These are phyloP conservation scores for Entomyzon cyanotis DNA, from an alignment of 2,113 vertebrate genomes.

Conservation along the genomic window DNA sequence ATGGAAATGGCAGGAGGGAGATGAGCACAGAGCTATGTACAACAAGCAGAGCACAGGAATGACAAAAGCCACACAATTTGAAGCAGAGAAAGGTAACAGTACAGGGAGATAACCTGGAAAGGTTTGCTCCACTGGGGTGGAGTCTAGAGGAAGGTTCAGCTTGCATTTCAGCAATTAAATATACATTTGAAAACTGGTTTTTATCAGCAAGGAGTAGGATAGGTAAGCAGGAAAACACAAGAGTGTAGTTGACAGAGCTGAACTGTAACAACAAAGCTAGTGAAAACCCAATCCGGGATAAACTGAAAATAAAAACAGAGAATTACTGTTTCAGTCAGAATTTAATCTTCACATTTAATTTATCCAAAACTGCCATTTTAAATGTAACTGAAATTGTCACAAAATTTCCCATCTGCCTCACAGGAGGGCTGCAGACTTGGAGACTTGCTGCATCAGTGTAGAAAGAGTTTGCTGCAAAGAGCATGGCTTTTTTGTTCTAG, in stretches of 20 bases:
- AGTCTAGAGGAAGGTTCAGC: background rate
- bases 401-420: slow-evolving; percentile 39
- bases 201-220: background rate
- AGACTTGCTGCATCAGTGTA: background rate
- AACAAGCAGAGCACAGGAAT: background rate
- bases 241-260: background rate
- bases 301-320: slow-evolving; percentile 23
- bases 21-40: background rate
- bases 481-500: background rate
- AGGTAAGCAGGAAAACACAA: background rate
- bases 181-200: background rate
- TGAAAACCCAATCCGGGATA: background rate
- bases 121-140: background rate
- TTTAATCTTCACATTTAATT: background rate
- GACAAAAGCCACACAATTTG: background rate
- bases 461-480: background rate
- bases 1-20: background rate
- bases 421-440: background rate
- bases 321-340: background rate
- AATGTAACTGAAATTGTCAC: slow-evolving; percentile 8
- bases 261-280: slow-evolving; percentile 16
- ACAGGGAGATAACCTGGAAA: background rate
- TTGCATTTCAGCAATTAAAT: background rate
- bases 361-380: background rate
- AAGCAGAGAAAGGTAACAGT: background rate